Base-by-base conservation (phyloP, 2,888 invertebrate genomes). In the Melinaea marsaeus region DNA sequence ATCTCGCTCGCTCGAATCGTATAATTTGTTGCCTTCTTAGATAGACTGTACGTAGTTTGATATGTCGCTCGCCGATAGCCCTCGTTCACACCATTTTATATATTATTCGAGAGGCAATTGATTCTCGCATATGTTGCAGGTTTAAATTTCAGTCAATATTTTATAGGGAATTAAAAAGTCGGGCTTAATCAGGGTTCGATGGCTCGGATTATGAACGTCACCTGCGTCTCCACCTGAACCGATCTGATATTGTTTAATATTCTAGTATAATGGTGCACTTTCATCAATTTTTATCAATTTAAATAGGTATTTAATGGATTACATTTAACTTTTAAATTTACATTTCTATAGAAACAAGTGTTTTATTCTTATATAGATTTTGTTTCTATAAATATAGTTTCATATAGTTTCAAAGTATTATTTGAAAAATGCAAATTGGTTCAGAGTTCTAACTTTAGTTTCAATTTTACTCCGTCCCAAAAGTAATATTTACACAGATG, bases 31-130 rank as follows among this genome's bases (percentile, higher is more conserved):
- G 67, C 56, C 57, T 58, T 61, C 62, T 62, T 47, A 51, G 51
- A 61, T 59, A 37, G 22, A 60, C 37, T 62, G 64, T 63, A 62
- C 57, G 73, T 71, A 72, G 71, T 69, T 69, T 67, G 74, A 74
- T 73, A 73, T 70, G 70, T 72, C 71, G 66, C 64, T 69, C 69
- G 70, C 70, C 70, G 71, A 72, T 70, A 72, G 70, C 66, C 69
- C 71, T 71, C 70, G 70, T 73, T 73, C 71, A 72, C 71, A 73
- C 71, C 69, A 71, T 71, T 73, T 73, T 67, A 70, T 66, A 69
- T 69, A 68, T 59, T 68, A 68, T 68, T 62, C 64, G 63, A 66
- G 66, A 67, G 64, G 68, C 65, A 69, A 68, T 66, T 66, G 65
- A 65, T 62, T 68, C 63, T 65, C 56, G 61, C 57, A 63, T 67